These are phyloP conservation scores for Drosophila phalerata DNA, from an alignment of 2,888 invertebrate genomes.

Conservation along the genomic window DNA sequence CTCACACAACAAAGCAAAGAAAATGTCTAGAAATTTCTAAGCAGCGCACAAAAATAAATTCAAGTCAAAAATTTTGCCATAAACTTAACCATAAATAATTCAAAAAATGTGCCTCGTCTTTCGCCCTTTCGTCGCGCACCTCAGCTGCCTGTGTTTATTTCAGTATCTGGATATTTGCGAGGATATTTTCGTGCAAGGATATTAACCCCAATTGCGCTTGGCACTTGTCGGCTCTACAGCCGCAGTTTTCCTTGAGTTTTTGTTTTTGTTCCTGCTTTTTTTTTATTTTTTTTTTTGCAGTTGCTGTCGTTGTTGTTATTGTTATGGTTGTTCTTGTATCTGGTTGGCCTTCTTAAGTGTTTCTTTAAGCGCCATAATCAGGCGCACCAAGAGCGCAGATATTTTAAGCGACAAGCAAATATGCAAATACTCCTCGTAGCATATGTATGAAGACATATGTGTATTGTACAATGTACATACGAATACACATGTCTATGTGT, in stretches of 20 bases:
- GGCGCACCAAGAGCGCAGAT: constrained; percentile 75
- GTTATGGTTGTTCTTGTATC: constrained; percentile 34
- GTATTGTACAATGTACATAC: constrained; percentile 19
- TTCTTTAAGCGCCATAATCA: constrained; percentile 81
- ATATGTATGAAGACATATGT: constrained; percentile 45
- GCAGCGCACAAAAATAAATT: constrained; percentile 62
- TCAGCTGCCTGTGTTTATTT: constrained; percentile 8
- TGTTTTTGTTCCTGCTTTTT: constrained; percentile 21
- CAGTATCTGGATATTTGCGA: constrained; percentile 47
- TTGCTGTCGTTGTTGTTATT: not conserved
- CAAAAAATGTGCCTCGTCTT: constrained; percentile 62
- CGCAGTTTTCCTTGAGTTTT: constrained; percentile 34
- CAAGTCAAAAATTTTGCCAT: constrained; percentile 79
- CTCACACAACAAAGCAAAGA: constrained; percentile 20
- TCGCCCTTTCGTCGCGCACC: not conserved
- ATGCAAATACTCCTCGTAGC: constrained; percentile 70
- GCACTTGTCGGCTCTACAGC: constrained; percentile 63
- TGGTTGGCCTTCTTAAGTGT: constrained; percentile 74
- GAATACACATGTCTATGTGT: constrained; percentile 21
- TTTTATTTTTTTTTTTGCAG: constrained; percentile 24
- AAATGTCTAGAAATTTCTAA: constrained; percentile 37
- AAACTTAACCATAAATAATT: constrained; percentile 81
- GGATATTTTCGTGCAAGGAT: constrained; percentile 77
- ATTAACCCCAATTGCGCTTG: constrained; percentile 80
- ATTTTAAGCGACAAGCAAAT: constrained; percentile 77